A percentile compares a stretch with the other conserved stretches of the same genome.
Conservation (phyloP, 1,140 invertebrate genomes). For the Drosophila arizonae region DNA sequence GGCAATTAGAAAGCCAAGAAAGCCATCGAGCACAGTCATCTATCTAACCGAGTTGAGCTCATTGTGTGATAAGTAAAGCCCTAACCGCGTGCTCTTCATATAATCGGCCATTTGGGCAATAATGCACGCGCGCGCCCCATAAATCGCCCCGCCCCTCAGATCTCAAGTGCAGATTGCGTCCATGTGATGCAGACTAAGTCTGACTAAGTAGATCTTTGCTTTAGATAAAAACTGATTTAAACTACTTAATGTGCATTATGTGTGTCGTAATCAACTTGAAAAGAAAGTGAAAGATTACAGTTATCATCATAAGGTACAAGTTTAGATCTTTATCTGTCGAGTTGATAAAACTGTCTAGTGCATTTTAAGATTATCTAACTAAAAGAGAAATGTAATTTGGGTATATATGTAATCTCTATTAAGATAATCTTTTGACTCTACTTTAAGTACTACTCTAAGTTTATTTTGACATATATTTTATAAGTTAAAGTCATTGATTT, state of each 20-base stretch:
- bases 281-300: constrained; percentile 3
- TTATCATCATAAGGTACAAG: not conserved
- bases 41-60: constrained; percentile 11
- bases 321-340: not conserved
- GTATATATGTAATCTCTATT: too few relatives aligned
- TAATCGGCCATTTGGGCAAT: constrained; percentile 16
- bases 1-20: constrained; percentile 49
- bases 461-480: too few relatives aligned
- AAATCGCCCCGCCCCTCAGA: not conserved
- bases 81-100: constrained; percentile 29
- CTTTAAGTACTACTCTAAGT: too few relatives aligned
- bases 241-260: not conserved
- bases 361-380: not conserved
- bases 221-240: not conserved
- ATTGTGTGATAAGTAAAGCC: constrained; percentile 35
- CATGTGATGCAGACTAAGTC: constrained; percentile 12
- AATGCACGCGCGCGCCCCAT: not conserved
- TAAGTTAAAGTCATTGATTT: too few relatives aligned
- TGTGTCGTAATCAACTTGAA: not conserved
- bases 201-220: constrained; percentile 4
- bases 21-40: constrained; percentile 22
- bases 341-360: not conserved
- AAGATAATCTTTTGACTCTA: too few relatives aligned
- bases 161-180: constrained; percentile 1
- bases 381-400: too few relatives aligned